Base-by-base conservation (phyloP, 2,113 vertebrate species). In the Ailuropoda melanoleuca region DNA sequence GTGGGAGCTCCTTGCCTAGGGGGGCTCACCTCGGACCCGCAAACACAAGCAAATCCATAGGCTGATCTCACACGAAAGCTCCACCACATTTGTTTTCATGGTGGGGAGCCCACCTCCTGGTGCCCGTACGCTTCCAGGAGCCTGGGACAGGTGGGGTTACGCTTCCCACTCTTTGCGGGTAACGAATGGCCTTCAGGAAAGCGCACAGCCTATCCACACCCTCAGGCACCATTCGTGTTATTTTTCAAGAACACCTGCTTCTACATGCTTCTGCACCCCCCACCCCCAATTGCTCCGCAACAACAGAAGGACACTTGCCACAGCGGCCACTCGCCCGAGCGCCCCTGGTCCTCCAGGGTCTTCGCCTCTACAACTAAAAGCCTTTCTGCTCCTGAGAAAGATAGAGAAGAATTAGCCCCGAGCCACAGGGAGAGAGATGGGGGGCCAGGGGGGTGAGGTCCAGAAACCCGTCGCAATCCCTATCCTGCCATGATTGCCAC, bases 71-170 rank as follows among this genome's bases (percentile, higher is more conserved):
- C 13, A 17, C 10, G 2, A 17, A 1, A 24, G 64, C 24, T 8
- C 53, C 34, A 13, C 39, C 34, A 34, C 6, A 0, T 2, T 9
- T 0, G 0, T 55, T 53, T 75, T 48, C 64, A 39, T 2, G 3
- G 19, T 2, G 7, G 74, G 10, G 6, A 4, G 18, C 72, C 11
- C 0, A 1, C 4, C 26, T 23, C 34, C 48, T 6, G 10, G 50
- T 8, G n/a, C 34, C 48, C 7, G 19, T 17, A 6, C 19, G 5
- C 17, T 3, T 37, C 12, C 5, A 24, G 43, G 5, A 39, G 23
- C 19, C 74, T 1, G 0, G 5, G 7, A 1, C 43, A 6, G 72
- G 1, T 6, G 15, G 66, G 17, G 39, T 24, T 1, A 5, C 5
- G 75, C 80, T 29, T 43, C 46, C 6, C 4, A 7, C 60, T 29